These are phyloP conservation scores for Lucifuga dentata DNA, from an alignment of 2,113 vertebrate species.

Conservation along the genomic window DNA sequence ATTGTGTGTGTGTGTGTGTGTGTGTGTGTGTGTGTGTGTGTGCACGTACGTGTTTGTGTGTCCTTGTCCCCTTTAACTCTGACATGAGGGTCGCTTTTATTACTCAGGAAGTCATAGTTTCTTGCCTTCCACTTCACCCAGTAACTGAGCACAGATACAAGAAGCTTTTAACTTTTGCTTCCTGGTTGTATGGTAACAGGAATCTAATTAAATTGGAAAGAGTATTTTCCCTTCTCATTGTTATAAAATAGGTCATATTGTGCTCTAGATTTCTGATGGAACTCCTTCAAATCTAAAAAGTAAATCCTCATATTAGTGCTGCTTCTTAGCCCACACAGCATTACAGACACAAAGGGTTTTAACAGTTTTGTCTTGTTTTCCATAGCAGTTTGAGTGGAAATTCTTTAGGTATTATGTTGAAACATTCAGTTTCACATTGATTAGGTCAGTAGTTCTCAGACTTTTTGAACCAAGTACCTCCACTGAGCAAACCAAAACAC, in stretches of 20 bases:
- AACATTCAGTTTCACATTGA: too few species aligned
- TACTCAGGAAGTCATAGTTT: conserved; percentile 31
- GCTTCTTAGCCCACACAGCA: too few species aligned
- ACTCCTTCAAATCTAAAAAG: conserved; percentile 28
- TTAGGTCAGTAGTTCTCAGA: too few species aligned
- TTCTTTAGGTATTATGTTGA: too few species aligned
- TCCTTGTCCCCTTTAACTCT: conserved; percentile 8
- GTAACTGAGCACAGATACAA: conserved; percentile 21
- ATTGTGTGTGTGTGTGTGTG: background rate
- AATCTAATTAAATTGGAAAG: conserved; percentile 53
- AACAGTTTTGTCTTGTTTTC: too few species aligned
- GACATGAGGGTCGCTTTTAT: conserved; percentile 51
- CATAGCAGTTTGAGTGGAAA: too few species aligned
- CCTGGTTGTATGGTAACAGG: conserved; percentile 5
- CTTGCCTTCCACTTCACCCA: conserved; percentile 21
- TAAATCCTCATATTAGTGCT: too few species aligned
- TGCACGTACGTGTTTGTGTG: conserved; percentile 6
- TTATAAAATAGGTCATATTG: conserved; percentile 68
- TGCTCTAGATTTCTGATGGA: conserved; percentile 25
- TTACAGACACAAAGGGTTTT: too few species aligned
- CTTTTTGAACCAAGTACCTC: too few species aligned
- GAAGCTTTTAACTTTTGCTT: conserved; percentile 11
- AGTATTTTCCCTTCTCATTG: conserved; percentile 30
- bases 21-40: too few species aligned
- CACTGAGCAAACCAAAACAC: too few species aligned